Evolutionary conservation across 2,113 vertebrate species (phyloP), one percentile per base, ranked within the genome.

Genomic region (Cavia porcellus): DNA sequence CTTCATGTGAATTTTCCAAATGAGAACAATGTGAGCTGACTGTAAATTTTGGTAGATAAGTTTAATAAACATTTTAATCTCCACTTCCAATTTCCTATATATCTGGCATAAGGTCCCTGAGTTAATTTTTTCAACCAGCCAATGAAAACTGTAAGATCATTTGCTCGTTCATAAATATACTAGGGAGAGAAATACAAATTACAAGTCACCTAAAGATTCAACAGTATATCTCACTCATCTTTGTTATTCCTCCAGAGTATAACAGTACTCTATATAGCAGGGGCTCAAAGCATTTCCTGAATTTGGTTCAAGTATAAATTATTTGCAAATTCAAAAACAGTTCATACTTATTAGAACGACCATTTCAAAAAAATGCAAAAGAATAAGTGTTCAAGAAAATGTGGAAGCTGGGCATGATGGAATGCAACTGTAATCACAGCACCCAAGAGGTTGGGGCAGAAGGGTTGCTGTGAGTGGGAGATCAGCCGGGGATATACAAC

Each of bases 51-150:
- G 83, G 50, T n/a, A 95, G 86, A 64, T 38, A 68, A 68, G 25
- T 84, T 95, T 84, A 96, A 83, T 70, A 90, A 96, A 86, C 55
- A 86, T 66, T 94, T 96, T 81, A 61, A 86, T 92, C 68, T 92
- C 68, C 22, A 91, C 30, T 86, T 92, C 4, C 15, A 86, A 32
- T 90, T 89, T 87, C 89, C 66, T 79, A 66, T 68, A 74, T 89
- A 89, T 93, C 92, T 93, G 52, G n/a, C 30, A 90, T 92, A 89
- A 77, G 30, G 1, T 94, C 59, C 93, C 47, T 96, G 68, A 30
- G 92, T 85, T 93, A 89, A 77, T 94, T 92, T 94, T 96, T 93
- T 81, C 52, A 95, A 66, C 12, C 30, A 95, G 59, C 11, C 64
- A 86, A 28, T 79, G 35, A 94, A 94, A 95, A 94, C 89, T 61